Evolutionary conservation across 2,888 invertebrate genomes (phyloP).

Genomic region (Sinohyriopsis cumingii): DNA sequence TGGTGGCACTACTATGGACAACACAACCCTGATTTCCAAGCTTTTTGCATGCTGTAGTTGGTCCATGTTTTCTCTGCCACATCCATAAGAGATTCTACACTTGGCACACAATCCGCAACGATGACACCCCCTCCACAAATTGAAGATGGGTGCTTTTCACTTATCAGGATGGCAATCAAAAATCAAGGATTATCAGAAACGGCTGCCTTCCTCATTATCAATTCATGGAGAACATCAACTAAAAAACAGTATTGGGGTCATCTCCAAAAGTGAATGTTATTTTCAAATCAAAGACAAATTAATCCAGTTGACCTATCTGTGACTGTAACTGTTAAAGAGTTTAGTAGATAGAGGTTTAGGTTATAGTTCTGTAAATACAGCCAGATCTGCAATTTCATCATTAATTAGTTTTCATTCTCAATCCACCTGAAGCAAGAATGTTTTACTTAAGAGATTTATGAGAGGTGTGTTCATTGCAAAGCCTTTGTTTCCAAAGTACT

Average conservation of each 20-base stretch:
- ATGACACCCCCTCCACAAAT: slow-evolving; percentile 21
- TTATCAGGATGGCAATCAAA: slow-evolving; percentile 27
- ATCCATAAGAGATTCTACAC: slow-evolving; percentile 6
- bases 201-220: slow-evolving; percentile 22
- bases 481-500: too few relatives aligned
- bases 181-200: slow-evolving; percentile 20
- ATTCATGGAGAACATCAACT: slow-evolving; percentile 29
- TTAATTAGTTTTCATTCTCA: too few relatives aligned
- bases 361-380: too few relatives aligned
- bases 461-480: too few relatives aligned
- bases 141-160: slow-evolving; percentile 26
- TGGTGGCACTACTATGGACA: not conserved
- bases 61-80: slow-evolving; percentile 14
- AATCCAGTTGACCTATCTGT: too few relatives aligned
- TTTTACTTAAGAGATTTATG: too few relatives aligned
- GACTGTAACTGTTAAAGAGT: too few relatives aligned
- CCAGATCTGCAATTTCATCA: too few relatives aligned
- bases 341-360: too few relatives aligned
- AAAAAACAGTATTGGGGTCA: slow-evolving; percentile 27
- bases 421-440: too few relatives aligned
- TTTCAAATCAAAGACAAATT: too few relatives aligned
- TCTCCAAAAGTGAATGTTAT: slow-evolving; percentile 23
- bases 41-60: slow-evolving; percentile 1
- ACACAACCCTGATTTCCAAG: slow-evolving; percentile 23
- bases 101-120: slow-evolving; percentile 15